phyloP scores from a whole-genome alignment of 2,797 vertebrate species.

The Myotis planiceps region DNA sequence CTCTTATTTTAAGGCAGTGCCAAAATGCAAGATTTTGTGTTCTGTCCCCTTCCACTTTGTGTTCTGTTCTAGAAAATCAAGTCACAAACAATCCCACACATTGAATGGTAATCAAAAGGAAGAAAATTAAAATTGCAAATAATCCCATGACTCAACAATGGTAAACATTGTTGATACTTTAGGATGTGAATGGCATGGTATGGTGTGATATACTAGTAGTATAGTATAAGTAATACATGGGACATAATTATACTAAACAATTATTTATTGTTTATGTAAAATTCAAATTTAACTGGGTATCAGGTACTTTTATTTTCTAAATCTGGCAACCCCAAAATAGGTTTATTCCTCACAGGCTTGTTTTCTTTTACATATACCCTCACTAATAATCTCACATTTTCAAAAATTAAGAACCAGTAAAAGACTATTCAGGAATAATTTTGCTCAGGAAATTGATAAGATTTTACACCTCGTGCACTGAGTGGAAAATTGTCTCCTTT shows the following conservation, averaged over 20 bases:
- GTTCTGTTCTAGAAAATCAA: slow-evolving; percentile 8
- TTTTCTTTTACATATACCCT: neutral
- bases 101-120: neutral
- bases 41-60: neutral
- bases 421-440: neutral
- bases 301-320: neutral
- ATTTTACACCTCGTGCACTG: neutral
- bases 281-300: neutral
- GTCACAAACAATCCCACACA: neutral
- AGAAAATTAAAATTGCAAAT: slow-evolving; percentile 14
- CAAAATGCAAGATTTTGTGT: neutral
- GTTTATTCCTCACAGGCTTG: neutral
- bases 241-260: neutral
- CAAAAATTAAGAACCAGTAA: neutral
- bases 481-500: neutral
- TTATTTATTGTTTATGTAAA: neutral
- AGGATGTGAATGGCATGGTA: neutral
- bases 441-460: neutral
- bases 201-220: neutral
- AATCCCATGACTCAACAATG: neutral
- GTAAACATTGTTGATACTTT: neutral
- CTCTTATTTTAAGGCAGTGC: neutral
- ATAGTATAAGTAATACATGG: neutral
- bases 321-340: neutral
- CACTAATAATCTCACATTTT: slow-evolving; percentile 12